Base-by-base conservation (phyloP, 2,113 vertebrate species). In the Heterochromis multidens region DNA sequence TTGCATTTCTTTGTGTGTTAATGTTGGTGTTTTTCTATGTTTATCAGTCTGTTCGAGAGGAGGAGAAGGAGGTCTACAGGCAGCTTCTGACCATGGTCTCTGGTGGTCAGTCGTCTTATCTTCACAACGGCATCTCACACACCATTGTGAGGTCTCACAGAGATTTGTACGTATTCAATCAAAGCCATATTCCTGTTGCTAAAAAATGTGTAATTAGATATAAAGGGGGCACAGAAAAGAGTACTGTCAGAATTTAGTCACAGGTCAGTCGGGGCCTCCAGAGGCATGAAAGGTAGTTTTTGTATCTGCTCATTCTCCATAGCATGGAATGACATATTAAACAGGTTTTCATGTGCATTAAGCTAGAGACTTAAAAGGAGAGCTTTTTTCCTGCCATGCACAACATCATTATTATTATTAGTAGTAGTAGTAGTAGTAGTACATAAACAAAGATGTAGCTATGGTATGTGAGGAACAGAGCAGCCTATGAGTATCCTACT, bases 41-140 rank as follows among this genome's bases (percentile, higher is more conserved):
- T 80, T 65, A 33, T 86, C 16, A 99, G 98, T 98, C 97, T 0
- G 96, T 99, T 84, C 87, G 96, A 77, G 96, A 97, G 86, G 98
- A 97, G 74, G 98, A 99, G 92, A 97, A 97, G 80, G 98, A 98
- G 88, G 96, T 99, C 78, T 99, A 99, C 93, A 94, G 97, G 89
- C 98, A 98, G 87, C 92, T 99, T 84, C 95, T 99, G 46, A 95
- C 97, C 91, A 95, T 99, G 95, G 97, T 99, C 65, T 97, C 98
- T 0, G 97, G 90, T 57, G 94, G 95, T 78, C 96, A 96, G 86
- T 96, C 95, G 0, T 91, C 94, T 54, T 94, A 90, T 35, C 90
- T 94, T 83, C 88, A 91, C 37, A 93, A 96, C 6, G 91, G 95
- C 80, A 91, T 74, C 92, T 94, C 95, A 43, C 94, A 90, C 58